phyloP scores from a whole-genome alignment of 2,113 vertebrate species.

The Chaetodon trifascialis region DNA sequence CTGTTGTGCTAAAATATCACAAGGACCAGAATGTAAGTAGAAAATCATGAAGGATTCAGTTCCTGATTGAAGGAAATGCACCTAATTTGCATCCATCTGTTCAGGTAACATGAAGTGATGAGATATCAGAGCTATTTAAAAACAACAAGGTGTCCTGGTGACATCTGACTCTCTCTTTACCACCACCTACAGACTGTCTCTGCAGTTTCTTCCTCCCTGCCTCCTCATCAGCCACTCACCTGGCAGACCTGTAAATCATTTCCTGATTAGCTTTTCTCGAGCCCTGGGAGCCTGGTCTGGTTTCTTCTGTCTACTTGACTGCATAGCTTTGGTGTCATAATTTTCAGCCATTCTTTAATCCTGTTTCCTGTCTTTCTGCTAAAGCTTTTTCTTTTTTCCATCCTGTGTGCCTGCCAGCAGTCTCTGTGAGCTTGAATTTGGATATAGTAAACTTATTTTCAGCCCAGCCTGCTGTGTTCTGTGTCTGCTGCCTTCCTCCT shows the following conservation, averaged over 20 bases:
- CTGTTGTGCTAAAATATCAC: neutral
- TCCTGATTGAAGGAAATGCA: neutral
- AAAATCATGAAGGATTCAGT: neutral
- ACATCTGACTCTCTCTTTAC: neutral
- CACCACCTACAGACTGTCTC: neutral
- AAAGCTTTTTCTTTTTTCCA: neutral
- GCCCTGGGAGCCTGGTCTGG: neutral
- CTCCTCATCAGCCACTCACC: neutral
- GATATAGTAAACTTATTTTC: slow-evolving; percentile 31
- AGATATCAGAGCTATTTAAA: neutral
- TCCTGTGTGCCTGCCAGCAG: neutral
- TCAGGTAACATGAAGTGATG: neutral
- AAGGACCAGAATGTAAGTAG: neutral
- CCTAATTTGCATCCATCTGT: neutral
- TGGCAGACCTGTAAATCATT: neutral
- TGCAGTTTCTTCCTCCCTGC: neutral
- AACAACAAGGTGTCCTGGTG: neutral
- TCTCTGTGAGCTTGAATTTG: neutral
- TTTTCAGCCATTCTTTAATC: neutral
- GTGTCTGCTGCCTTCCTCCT: neutral
- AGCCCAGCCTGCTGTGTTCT: slow-evolving; percentile 13
- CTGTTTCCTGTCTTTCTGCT: neutral
- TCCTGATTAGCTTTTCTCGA: neutral
- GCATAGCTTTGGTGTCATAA: neutral
- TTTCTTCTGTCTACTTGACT: neutral